Conservation (phyloP, 2,888 invertebrate genomes). For the Luperina nickerlii region DNA sequence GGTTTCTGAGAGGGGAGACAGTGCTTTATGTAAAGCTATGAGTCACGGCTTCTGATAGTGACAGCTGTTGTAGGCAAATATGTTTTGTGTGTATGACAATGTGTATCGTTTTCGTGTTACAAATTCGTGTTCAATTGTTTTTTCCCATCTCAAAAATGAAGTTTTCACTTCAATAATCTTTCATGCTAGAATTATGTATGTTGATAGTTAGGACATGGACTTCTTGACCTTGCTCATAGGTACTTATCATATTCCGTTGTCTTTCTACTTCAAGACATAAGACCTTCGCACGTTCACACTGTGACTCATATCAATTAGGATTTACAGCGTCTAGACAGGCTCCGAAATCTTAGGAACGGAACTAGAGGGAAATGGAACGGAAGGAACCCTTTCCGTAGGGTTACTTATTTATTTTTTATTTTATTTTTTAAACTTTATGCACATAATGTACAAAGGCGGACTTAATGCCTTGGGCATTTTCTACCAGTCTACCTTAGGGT, state of each 20-base stretch:
- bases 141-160: too few relatives aligned
- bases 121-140: too few relatives aligned
- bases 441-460: too few relatives aligned
- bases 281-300: neutral
- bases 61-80: slow-evolving; percentile 54
- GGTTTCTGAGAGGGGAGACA: slow-evolving; percentile 68
- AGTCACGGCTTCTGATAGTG: slow-evolving; percentile 51
- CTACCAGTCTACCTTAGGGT: too few relatives aligned
- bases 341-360: slow-evolving; percentile 12
- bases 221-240: slow-evolving; percentile 27
- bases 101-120: slow-evolving; percentile 18
- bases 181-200: neutral
- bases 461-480: too few relatives aligned
- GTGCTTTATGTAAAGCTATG: slow-evolving; percentile 57
- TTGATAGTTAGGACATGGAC: neutral
- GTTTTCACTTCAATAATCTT: neutral
- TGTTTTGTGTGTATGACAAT: slow-evolving; percentile 26
- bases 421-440: too few relatives aligned
- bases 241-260: slow-evolving; percentile 22
- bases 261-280: slow-evolving; percentile 7
- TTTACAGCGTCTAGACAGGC: slow-evolving; percentile 45
- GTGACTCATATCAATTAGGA: slow-evolving; percentile 45
- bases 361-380: slow-evolving; percentile 26
- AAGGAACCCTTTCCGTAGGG: slow-evolving; percentile 23
- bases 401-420: too few relatives aligned